These are phyloP conservation scores for Acanthosoma haemorrhoidale DNA, from an alignment of 2,888 invertebrate species.

Conservation along the genomic window DNA sequence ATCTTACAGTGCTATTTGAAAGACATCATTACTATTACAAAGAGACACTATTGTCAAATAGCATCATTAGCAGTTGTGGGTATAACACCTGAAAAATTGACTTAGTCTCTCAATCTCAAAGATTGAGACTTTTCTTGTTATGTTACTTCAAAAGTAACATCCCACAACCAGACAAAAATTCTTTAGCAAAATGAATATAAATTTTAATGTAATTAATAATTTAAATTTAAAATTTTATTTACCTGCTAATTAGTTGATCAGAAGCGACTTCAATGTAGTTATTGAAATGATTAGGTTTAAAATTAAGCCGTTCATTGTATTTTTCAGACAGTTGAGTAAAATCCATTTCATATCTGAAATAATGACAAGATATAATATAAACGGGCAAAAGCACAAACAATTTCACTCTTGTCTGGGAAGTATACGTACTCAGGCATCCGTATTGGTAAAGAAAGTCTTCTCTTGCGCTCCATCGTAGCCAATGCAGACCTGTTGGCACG, in stretches of 20 bases:
- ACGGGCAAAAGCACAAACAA: not conserved
- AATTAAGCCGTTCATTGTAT: not conserved
- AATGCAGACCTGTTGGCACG: not conserved
- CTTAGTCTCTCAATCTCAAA: no score
- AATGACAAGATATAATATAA: not conserved
- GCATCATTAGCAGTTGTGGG: no score
- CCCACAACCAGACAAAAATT: no score
- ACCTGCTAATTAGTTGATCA: conserved; percentile 13
- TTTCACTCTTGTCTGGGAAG: not conserved
- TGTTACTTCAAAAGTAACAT: no score
- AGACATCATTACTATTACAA: no score
- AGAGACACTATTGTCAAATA: no score
- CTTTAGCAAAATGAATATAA: no score
- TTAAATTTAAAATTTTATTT: not conserved
- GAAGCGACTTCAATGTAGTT: conserved; percentile 5
- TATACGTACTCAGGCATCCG: conserved; percentile 24
- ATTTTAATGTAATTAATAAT: no score
- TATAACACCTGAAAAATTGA: no score
- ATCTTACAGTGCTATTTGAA: no score
- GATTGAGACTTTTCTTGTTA: no score
- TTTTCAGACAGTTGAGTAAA: not conserved
- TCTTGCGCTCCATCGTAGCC: conserved; percentile 19
- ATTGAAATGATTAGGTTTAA: conserved; percentile 23
- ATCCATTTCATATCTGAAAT: conserved; percentile 21
- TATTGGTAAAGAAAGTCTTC: not conserved